A percentile compares a stretch with the other conserved stretches of the same genome.
Evolutionary conservation across 2,888 invertebrate genomes (phyloP).

Genomic region (Neocrepidodera transversa): DNA sequence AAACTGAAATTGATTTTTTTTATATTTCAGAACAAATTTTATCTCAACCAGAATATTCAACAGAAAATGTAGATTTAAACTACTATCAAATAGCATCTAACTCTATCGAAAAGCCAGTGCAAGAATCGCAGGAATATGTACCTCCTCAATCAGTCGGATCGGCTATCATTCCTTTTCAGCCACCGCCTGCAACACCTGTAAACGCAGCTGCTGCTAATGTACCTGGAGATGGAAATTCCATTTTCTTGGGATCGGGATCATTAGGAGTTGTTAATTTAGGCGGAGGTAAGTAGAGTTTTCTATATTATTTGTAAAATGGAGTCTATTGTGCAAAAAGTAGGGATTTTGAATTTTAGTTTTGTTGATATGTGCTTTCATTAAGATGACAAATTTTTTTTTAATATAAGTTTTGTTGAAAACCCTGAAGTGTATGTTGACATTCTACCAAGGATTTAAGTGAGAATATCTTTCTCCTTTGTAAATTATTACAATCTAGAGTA

Average conservation of each 20-base stretch:
- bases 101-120: constrained; percentile 51
- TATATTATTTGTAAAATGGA: no score
- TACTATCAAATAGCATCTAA: constrained; percentile 34
- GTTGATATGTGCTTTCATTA: no score
- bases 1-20: no score
- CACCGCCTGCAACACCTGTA: constrained; percentile 52
- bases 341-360: no score
- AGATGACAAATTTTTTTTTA: no score
- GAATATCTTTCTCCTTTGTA: no score
- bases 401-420: no score
- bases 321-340: no score
- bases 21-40: constrained; percentile 31
- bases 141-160: constrained; percentile 49
- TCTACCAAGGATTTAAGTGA: no score
- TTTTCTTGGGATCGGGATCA: constrained; percentile 56
- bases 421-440: no score
- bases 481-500: no score
- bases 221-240: constrained; percentile 48
- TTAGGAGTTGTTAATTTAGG: constrained; percentile 55
- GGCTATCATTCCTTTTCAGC: constrained; percentile 47
- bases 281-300: constrained; percentile 46
- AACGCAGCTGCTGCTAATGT: constrained; percentile 51
- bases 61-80: constrained; percentile 4
- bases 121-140: constrained; percentile 49
- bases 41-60: constrained; percentile 25